phyloP scores from a whole-genome alignment of 2,113 vertebrate species.

The Cynocephalus volans region DNA sequence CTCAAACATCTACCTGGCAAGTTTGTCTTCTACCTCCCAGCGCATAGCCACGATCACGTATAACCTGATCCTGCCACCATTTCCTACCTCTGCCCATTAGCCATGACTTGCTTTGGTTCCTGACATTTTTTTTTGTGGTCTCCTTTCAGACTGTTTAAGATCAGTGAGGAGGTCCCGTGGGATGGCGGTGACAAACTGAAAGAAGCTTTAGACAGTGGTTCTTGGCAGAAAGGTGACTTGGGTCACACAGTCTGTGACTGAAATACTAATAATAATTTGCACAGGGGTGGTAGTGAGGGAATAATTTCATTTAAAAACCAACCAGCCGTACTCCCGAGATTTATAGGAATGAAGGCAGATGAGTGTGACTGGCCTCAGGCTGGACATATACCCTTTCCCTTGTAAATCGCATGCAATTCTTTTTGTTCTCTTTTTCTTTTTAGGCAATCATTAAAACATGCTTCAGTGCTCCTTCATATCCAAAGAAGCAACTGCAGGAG shows the following conservation, averaged over 20 bases:
- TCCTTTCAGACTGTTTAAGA: rapidly evolving
- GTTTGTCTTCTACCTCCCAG: not conserved
- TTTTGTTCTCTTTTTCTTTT: not conserved
- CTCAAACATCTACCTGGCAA: not conserved
- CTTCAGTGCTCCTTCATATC: not conserved
- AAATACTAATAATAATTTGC: not conserved
- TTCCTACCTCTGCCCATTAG: not conserved
- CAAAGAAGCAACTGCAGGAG: rapidly evolving
- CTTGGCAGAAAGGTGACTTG: not conserved
- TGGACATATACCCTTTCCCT: not conserved
- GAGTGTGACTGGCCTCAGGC: not conserved
- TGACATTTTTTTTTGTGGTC: not conserved
- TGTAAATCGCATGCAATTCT: not conserved
- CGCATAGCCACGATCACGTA: rapidly evolving
- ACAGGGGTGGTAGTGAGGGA: not conserved
- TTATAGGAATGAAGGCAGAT: not conserved
- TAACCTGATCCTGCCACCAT: not conserved
- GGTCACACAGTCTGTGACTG: not conserved
- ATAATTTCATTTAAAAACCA: not conserved
- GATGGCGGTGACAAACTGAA: rapidly evolving
- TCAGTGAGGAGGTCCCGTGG: not conserved
- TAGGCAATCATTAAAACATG: not conserved
- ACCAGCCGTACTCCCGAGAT: not conserved
- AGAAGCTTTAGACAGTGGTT: not conserved
- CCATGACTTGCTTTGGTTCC: not conserved